Evolutionary conservation across 1,140 invertebrate genomes (phyloP), one percentile per base, ranked within the genome.

Genomic region (Brachionus calyciflorus): DNA sequence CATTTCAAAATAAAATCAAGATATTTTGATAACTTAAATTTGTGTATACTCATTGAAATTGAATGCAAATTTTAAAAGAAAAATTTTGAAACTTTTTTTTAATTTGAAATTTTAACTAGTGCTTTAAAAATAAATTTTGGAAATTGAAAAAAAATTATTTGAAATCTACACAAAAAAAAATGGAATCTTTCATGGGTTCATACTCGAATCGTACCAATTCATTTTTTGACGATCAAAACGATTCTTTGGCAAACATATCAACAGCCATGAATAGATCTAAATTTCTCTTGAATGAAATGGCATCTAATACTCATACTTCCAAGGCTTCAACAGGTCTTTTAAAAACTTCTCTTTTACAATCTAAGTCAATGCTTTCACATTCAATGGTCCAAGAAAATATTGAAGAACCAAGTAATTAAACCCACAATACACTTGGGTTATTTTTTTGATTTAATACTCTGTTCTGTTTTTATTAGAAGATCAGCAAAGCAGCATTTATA

Each of bases 141-240:
- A 60, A 60, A 33, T 37, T n/a, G 9, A 60, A 28, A 33, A 21
- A 17, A 28, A n/a, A 28, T 28, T 55, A 40, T 44, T 41, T 24
- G 7, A 46, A 44, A 24, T 26, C 12, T 12, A 14, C 24, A 14
- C 12, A 44, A 17, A 30, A 26, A 12, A 51, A 24, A 73, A 73
- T 73, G 69, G 69, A 73, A 4, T 51, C 46, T 4, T 73, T 73
- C 26, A 12, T 55, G 6, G 2, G 30, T 0, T 51, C 46, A 21
- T 51, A 30, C 30, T 44, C 33, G 19, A 21, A 65, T 24, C 37
- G 17, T 14, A 65, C 21, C 17, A 24, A 65, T 21, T 46, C 60
- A n/a, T 44, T 65, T 65, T 65, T n/a, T 65, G 60, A 65, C 12
- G 69, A 73, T 12, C 69, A 73, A 37, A 73, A 73, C 28, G 69